phyloP scores from a whole-genome alignment of 2,113 vertebrate species.

The Crotophaga sulcirostris region DNA sequence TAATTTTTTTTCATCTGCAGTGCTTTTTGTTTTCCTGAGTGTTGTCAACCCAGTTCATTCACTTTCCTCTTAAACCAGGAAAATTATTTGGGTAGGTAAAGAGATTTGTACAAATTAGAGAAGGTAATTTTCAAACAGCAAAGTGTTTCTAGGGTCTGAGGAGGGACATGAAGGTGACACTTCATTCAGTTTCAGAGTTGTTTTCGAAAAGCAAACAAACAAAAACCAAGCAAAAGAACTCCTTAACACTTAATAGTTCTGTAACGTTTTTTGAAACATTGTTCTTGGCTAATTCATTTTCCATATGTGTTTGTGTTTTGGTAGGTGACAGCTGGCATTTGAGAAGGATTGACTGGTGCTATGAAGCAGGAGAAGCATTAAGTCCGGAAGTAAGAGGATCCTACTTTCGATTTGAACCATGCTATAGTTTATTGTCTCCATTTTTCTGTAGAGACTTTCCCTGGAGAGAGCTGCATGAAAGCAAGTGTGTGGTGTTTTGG shows the following conservation, averaged over 20 bases:
- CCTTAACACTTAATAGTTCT: not conserved
- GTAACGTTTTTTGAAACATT: not conserved
- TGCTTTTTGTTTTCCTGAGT: not conserved
- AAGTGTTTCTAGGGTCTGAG: not conserved
- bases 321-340: constrained; percentile 83
- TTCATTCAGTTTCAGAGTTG: not conserved
- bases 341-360: constrained; percentile 89
- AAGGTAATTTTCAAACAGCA: not conserved
- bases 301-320: not conserved
- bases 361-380: constrained; percentile 80
- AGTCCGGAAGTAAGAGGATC: constrained; percentile 19
- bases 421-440: not conserved
- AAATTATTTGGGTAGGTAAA: not conserved
- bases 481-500: accelerated
- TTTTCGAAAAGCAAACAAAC: not conserved
- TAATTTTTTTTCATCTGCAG: not conserved
- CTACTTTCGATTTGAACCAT: not conserved
- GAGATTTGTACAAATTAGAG: not conserved
- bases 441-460: not conserved
- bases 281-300: not conserved
- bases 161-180: not conserved
- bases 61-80: not conserved
- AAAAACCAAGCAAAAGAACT: too few relatives aligned
- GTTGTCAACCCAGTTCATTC: not conserved
- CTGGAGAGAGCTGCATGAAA: not conserved